phyloP scores from a whole-genome alignment of 2,888 invertebrate species.

The Dugesia japonica region DNA sequence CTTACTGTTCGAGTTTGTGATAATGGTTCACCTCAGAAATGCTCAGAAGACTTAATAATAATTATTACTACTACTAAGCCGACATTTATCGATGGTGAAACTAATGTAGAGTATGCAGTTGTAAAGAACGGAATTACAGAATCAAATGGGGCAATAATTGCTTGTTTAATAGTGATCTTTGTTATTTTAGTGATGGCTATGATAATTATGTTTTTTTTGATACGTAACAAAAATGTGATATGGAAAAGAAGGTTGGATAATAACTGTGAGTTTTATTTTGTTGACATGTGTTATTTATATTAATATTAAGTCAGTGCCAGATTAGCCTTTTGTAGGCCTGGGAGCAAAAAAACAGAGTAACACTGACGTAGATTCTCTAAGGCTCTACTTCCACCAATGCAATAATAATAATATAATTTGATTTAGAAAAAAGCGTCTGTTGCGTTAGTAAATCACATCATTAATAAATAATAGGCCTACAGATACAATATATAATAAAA shows the following conservation, averaged over 20 bases:
- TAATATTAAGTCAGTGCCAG: too few relatives aligned
- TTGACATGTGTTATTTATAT: too few relatives aligned
- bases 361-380: too few relatives aligned
- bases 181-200: background rate
- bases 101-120: background rate
- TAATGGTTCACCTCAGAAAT: background rate
- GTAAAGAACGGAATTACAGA: background rate
- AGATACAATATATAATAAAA: too few relatives aligned
- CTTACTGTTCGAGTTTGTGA: background rate
- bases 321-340: too few relatives aligned
- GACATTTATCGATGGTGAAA: background rate
- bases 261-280: background rate
- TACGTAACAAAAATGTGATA: background rate
- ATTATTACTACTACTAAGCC: background rate
- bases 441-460: too few relatives aligned
- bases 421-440: too few relatives aligned
- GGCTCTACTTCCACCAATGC: too few relatives aligned
- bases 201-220: background rate
- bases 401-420: too few relatives aligned
- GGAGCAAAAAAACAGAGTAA: too few relatives aligned
- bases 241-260: constrained; percentile 2
- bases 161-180: background rate
- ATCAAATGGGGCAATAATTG: constrained; percentile 14
- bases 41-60: background rate
- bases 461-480: too few relatives aligned